Conservation (phyloP, 2,888 invertebrate genomes). For the Clitarchus hookeri region DNA sequence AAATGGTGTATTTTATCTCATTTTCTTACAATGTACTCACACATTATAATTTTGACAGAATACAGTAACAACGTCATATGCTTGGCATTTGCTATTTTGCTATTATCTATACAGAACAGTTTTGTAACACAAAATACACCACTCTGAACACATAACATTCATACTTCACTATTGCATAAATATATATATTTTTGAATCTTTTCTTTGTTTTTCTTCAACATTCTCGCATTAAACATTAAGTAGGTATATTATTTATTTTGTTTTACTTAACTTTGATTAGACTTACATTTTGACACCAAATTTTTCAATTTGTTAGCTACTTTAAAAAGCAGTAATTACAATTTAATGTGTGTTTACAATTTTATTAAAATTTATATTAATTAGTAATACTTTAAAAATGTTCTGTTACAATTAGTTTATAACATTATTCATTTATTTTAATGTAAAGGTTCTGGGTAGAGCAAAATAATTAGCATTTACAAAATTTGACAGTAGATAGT, state of each 20-base stretch:
- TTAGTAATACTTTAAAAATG: not conserved
- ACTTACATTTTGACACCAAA: not conserved
- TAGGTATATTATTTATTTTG: not conserved
- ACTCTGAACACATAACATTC: not conserved
- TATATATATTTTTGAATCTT: not conserved
- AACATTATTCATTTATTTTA: not conserved
- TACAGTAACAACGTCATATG: not conserved
- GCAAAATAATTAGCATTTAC: not conserved
- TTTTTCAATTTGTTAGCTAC: not conserved
- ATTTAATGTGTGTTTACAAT: not conserved
- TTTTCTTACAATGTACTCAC: not conserved
- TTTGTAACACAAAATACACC: slow-evolving; percentile 9
- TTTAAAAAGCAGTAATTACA: not conserved
- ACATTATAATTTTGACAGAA: not conserved
- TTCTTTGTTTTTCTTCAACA: not conserved
- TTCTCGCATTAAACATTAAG: not conserved
- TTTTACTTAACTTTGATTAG: not conserved
- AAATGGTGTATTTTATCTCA: not conserved
- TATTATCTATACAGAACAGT: not conserved
- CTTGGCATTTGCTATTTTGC: not conserved
- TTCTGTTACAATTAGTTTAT: not conserved
- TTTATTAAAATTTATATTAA: not conserved
- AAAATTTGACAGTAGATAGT: not conserved
- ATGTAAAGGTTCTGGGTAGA: not conserved
- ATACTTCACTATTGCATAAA: slow-evolving; percentile 9